Evolutionary conservation across 1,140 invertebrate genomes (phyloP).

Genomic region (Ceratina japonica): DNA sequence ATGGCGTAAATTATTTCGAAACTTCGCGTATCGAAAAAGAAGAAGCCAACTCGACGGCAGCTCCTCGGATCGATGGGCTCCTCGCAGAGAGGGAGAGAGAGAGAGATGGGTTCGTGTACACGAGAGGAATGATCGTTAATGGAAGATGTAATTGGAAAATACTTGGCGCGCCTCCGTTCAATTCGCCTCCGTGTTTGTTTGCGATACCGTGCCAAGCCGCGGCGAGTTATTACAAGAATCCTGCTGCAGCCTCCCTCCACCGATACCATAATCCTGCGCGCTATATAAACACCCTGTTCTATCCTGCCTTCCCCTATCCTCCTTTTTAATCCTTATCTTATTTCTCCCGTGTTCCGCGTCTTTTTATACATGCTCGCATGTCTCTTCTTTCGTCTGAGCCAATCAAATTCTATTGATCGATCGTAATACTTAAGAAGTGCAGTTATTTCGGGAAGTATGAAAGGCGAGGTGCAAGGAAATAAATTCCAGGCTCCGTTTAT

Average conservation of each 20-base stretch:
- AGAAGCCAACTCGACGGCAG: background rate
- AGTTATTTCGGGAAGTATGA: no score
- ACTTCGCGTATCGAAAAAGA: background rate
- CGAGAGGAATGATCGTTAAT: constrained; percentile 64
- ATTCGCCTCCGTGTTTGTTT: constrained; percentile 62
- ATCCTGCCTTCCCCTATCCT: constrained; percentile 28
- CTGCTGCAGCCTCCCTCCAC: constrained; percentile 42
- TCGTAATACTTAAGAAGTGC: no score
- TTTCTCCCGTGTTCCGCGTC: no score
- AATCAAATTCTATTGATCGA: no score
- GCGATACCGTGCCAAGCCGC: constrained; percentile 63
- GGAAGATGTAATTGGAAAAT: constrained; percentile 70
- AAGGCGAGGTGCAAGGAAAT: no score
- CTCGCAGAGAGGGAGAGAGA: no score
- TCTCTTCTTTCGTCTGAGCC: no score
- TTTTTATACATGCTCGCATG: no score
- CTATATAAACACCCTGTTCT: constrained; percentile 56
- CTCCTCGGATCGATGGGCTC: constrained; percentile 12
- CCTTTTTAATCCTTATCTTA: constrained; percentile 35
- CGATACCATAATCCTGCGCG: constrained; percentile 54
- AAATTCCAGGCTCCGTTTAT: no score
- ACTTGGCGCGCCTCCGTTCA: constrained; percentile 67
- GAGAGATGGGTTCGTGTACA: constrained; percentile 31
- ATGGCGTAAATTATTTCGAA: no score
- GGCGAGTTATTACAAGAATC: constrained; percentile 66